These are phyloP conservation scores for Solea senegalensis DNA, from an alignment of 2,113 vertebrate species.

Conservation along the genomic window DNA sequence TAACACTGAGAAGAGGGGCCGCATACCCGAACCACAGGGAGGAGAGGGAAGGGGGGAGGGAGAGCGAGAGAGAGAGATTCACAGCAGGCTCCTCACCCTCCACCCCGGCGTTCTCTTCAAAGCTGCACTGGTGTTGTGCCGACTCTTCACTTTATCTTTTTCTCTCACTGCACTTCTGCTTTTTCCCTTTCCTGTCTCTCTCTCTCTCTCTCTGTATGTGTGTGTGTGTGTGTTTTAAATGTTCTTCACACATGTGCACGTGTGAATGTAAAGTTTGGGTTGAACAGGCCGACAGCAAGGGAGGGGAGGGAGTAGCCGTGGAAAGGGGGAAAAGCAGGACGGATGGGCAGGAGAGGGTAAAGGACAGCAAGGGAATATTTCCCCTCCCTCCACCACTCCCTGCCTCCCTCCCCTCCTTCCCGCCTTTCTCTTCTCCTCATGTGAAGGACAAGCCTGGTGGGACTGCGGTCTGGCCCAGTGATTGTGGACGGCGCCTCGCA, in stretches of 20 bases:
- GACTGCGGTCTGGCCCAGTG: slow-evolving; percentile 75
- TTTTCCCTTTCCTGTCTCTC: neutral
- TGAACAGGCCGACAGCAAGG: slow-evolving; percentile 40
- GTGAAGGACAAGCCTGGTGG: slow-evolving; percentile 81
- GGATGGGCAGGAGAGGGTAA: slow-evolving; percentile 66
- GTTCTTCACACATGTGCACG: slow-evolving; percentile 28
- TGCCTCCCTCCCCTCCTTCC: slow-evolving; percentile 55
- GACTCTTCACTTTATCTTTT: slow-evolving; percentile 59
- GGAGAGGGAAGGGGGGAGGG: slow-evolving; percentile 38
- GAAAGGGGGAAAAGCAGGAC: slow-evolving; percentile 38
- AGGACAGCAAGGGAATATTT: slow-evolving; percentile 59
- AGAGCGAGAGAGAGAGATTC: slow-evolving; percentile 54
- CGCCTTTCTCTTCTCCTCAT: slow-evolving; percentile 74
- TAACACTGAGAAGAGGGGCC: slow-evolving; percentile 77
- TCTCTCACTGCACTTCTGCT: slow-evolving; percentile 16
- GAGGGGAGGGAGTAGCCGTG: slow-evolving; percentile 15
- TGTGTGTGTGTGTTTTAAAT: slow-evolving; percentile 13
- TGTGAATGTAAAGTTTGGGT: slow-evolving; percentile 38
- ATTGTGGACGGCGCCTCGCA: slow-evolving; percentile 78
- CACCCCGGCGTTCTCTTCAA: slow-evolving; percentile 53
- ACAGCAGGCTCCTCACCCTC: slow-evolving; percentile 64
- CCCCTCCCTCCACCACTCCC: slow-evolving; percentile 17
- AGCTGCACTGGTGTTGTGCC: slow-evolving; percentile 50
- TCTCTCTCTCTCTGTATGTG: neutral
- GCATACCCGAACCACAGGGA: slow-evolving; percentile 74